A percentile compares a stretch with the other conserved stretches of the same genome.
Conservation (phyloP, 53 echinoderm and acorn worm genomes). For the Actinopyga echinites region DNA sequence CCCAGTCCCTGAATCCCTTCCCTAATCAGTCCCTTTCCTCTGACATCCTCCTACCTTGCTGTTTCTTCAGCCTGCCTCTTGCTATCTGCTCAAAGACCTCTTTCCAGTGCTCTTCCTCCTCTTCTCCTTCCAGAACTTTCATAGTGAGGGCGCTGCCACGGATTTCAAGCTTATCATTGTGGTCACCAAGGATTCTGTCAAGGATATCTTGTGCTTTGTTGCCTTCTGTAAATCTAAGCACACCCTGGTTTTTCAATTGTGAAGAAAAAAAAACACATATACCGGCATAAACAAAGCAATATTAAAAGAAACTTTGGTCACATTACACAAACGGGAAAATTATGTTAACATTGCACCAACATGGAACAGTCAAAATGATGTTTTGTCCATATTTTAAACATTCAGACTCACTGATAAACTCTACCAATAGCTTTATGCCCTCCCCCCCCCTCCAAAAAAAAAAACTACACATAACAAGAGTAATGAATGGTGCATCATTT, state of each 20-base stretch:
- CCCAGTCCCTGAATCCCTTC: no score
- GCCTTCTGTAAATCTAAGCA: constrained; percentile 77
- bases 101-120: constrained; percentile 84
- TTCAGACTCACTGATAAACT: no score
- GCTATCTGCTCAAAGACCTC: constrained; percentile 82
- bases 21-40: background rate
- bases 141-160: constrained; percentile 80
- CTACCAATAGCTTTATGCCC: no score
- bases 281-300: background rate
- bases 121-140: constrained; percentile 82
- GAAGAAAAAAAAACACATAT: no score
- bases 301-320: no score
- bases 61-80: constrained; percentile 72
- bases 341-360: no score
- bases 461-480: no score
- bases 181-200: constrained; percentile 79
- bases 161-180: constrained; percentile 68
- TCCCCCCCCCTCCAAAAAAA: no score
- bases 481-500: no score
- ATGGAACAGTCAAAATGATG: no score
- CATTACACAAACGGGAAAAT: no score
- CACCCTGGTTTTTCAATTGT: constrained; percentile 57
- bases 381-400: no score
- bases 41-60: constrained; percentile 56
- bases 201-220: constrained; percentile 62